Percentiles rank a stretch among this genome's conserved stretches.
Evolutionary conservation across 2,113 vertebrate genomes (phyloP).

Genomic region (Ptilonorhynchus violaceus): DNA sequence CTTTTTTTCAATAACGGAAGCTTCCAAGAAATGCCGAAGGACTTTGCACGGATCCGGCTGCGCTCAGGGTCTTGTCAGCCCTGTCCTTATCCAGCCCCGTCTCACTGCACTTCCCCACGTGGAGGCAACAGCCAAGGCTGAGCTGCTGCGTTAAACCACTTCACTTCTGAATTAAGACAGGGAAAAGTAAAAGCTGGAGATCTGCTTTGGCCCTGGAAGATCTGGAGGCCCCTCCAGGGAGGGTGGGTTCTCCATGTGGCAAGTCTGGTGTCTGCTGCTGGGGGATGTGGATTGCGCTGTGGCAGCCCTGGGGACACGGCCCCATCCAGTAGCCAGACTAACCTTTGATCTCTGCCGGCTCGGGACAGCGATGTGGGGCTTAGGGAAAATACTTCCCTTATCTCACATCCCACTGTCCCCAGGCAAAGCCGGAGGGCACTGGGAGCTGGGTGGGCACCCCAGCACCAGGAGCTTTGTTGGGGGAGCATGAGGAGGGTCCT

Average conservation of each 20-base stretch:
- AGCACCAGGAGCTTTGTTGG: background rate
- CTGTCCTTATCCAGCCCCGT: background rate
- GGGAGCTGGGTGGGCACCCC: background rate
- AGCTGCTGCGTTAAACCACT: background rate
- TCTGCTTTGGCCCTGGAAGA: background rate
- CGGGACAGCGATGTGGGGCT: background rate
- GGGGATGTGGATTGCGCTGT: background rate
- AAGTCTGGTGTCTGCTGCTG: background rate
- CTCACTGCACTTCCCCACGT: background rate
- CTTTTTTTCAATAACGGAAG: background rate
- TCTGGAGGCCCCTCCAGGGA: background rate
- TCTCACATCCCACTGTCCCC: background rate
- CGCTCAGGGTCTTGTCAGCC: background rate
- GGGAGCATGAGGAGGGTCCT: background rate
- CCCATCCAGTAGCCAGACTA: background rate
- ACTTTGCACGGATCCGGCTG: slow-evolving; percentile 25
- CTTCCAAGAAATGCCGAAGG: slow-evolving; percentile 12
- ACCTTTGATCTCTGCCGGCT: slow-evolving; percentile 38
- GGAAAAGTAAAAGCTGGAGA: background rate
- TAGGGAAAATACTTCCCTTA: slow-evolving; percentile 19
- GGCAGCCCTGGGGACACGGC: background rate
- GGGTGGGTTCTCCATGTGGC: background rate
- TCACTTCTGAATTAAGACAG: background rate
- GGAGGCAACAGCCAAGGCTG: background rate
- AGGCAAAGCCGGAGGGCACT: background rate